These are phyloP conservation scores for Bombus breviceps DNA, from an alignment of 1,140 invertebrate species.

Conservation along the genomic window DNA sequence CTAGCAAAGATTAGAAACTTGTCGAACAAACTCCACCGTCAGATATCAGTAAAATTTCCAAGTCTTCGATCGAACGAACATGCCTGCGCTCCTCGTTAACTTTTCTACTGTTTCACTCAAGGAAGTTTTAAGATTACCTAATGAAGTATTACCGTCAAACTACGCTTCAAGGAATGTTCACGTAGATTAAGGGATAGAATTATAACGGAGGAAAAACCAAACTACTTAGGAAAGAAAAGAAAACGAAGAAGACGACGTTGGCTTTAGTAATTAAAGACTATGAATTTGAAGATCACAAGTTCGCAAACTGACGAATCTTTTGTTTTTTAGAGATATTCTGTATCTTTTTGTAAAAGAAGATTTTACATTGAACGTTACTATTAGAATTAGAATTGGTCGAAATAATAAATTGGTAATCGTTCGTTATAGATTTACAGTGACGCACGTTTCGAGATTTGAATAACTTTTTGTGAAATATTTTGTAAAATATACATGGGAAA, in stretches of 20 bases:
- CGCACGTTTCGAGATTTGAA: too few relatives aligned
- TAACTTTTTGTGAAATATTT: too few relatives aligned
- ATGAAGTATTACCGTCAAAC: neutral
- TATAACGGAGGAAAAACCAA: neutral
- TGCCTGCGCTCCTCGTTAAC: neutral
- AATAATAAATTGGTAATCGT: neutral
- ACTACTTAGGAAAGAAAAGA: neutral
- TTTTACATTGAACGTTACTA: neutral
- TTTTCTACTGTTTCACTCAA: neutral
- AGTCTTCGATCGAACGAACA: neutral
- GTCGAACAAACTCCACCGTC: neutral
- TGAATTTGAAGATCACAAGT: neutral
- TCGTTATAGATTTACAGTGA: too few relatives aligned
- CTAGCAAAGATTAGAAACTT: neutral
- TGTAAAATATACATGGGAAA: too few relatives aligned
- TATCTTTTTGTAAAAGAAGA: too few relatives aligned
- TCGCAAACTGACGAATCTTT: too few relatives aligned
- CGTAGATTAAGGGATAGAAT: neutral
- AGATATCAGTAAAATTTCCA: neutral
- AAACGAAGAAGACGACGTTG: neutral
- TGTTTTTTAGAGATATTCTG: too few relatives aligned
- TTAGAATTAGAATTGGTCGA: neutral
- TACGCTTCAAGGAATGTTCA: neutral
- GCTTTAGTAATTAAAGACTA: neutral
- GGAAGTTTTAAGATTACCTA: neutral